A percentile compares a stretch with the other conserved stretches of the same genome.
phyloP scores from a whole-genome alignment of 1,140 invertebrate species.

The Calephelis virginiensis region DNA sequence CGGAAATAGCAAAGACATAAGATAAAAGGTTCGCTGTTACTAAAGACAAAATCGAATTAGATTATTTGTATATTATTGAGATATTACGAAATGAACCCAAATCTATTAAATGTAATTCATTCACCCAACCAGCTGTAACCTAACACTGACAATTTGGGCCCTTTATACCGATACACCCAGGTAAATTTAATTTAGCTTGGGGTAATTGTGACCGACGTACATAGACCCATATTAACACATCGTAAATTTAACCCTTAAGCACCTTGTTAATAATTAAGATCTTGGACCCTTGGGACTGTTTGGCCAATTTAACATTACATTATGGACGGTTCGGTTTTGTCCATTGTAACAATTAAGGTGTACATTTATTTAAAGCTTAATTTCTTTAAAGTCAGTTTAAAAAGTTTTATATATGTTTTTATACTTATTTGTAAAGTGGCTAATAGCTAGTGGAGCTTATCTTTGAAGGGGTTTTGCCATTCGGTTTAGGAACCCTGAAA shows the following conservation, averaged over 20 bases:
- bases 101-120: conserved; percentile 16
- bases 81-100: background rate
- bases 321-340: conserved; percentile 22
- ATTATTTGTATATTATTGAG: background rate
- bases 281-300: conserved; percentile 49
- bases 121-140: conserved; percentile 30
- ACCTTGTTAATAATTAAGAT: conserved; percentile 72
- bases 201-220: conserved; percentile 53
- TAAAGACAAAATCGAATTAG: background rate
- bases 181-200: conserved; percentile 68
- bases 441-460: too few species aligned
- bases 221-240: conserved; percentile 64
- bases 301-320: conserved; percentile 50
- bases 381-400: background rate
- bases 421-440: too few species aligned
- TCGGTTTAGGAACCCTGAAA: too few species aligned
- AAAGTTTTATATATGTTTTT: too few species aligned
- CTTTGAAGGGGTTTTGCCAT: too few species aligned
- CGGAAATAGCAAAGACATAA: too few species aligned
- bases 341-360: conserved; percentile 1
- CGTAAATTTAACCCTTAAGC: conserved; percentile 68
- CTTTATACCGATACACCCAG: conserved; percentile 42
- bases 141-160: conserved; percentile 35
- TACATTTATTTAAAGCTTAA: background rate
- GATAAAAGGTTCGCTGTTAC: too few species aligned